Evolutionary conservation across 2,113 vertebrate genomes (phyloP), one percentile per base, ranked within the genome.

Genomic region (Cisticola juncidis): DNA sequence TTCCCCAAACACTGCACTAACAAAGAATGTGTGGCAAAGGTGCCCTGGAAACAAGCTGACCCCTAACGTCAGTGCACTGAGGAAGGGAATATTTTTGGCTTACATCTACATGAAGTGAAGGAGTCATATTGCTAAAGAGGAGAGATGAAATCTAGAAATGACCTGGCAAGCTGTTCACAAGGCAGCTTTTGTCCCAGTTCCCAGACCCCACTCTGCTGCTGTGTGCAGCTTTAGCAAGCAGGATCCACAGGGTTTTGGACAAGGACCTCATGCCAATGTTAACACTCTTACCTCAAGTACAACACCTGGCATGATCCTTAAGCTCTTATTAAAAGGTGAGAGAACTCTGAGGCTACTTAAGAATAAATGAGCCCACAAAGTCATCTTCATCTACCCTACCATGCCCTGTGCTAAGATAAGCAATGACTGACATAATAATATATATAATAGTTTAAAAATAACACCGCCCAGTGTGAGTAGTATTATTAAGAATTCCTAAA

Each of bases 101-200:
- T 73, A 35, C 73, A 50, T 65, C 28, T 94, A 22, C 31, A 19
- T 16, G 60, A 92, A 83, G 66, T 24, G 18, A 57, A 60, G 72
- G 83, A 82, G 61, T 92, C 95, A 89, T 60, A 44, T 87, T 95
- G 83, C 95, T 61, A 8, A 86, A 61, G 44, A 80, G 57, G 57
- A 94, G 86, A 94, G 65, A 88, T 28, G 91, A 95, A 88, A 89
- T 87, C 95, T 92, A 78, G 65, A 97, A 95, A 87, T 33, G 77
- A 79, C 48, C 69, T 72, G 78, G 88, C 88, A 92, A 83, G 87
- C 48, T 77, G 81, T 12, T 45, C 83, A 40, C 45, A 88, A 64
- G 68, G 64, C 42, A 81, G 58, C 26, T 31, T 57, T 77, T 25
- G 3, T 45, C 81, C 45, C 33, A 24, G 68, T 28, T 86, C 64